Conservation (phyloP, 2,113 vertebrate species). For the Chamaea fasciata region DNA sequence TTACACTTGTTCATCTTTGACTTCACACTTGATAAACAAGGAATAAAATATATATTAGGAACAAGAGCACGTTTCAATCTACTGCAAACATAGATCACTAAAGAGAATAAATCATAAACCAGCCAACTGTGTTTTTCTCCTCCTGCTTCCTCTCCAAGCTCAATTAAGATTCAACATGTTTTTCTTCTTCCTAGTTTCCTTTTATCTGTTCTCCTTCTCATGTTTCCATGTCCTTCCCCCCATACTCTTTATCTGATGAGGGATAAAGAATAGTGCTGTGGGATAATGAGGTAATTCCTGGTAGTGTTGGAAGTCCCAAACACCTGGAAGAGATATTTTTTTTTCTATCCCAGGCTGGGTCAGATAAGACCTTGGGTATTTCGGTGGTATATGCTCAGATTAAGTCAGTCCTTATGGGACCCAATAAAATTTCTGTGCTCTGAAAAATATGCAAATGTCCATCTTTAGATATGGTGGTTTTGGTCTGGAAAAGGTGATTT, state of each 20-base stretch:
- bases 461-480: background rate
- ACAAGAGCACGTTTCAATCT: background rate
- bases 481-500: background rate
- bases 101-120: conserved; percentile 32
- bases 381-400: background rate
- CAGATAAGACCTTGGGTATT: conserved; percentile 2
- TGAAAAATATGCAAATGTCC: background rate
- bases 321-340: background rate
- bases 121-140: background rate
- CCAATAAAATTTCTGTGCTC: background rate
- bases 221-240: background rate
- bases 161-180: conserved; percentile 18
- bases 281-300: conserved; percentile 50
- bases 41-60: conserved; percentile 1
- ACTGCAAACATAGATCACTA: background rate
- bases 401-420: background rate
- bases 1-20: background rate
- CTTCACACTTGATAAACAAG: background rate
- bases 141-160: conserved; percentile 34
- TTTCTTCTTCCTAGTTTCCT: conserved; percentile 7
- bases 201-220: conserved; percentile 20
- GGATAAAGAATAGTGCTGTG: background rate
- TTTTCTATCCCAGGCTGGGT: background rate
- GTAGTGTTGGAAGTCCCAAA: conserved; percentile 17
- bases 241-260: conserved; percentile 5